phyloP scores from a whole-genome alignment of 2,888 invertebrate genomes.

The Pyrrhosoma nymphula region DNA sequence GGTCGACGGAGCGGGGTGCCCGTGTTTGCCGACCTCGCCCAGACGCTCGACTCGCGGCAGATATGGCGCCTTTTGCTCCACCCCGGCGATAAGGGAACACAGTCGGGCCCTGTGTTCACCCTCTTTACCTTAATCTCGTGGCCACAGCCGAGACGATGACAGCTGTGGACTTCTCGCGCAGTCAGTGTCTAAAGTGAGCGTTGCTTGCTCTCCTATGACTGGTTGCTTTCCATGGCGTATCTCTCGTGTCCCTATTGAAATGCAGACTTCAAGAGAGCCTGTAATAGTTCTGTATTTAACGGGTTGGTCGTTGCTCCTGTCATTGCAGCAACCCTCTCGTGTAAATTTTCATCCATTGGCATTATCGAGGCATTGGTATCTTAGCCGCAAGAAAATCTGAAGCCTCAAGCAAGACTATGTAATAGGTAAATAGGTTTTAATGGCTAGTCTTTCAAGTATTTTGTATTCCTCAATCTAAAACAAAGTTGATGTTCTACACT shows the following conservation, averaged over 20 bases:
- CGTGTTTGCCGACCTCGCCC: slow-evolving; percentile 58
- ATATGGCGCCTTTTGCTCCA: slow-evolving; percentile 20
- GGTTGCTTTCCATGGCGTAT: background rate
- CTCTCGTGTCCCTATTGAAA: background rate
- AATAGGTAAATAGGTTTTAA: too few relatives aligned
- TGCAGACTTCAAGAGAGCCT: too few relatives aligned
- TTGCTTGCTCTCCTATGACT: background rate
- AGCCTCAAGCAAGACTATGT: too few relatives aligned
- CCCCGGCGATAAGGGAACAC: slow-evolving; percentile 27
- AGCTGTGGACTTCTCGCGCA: background rate
- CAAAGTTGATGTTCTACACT: too few relatives aligned
- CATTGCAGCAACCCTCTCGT: too few relatives aligned
- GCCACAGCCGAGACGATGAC: slow-evolving; percentile 4
- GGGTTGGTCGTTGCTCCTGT: too few relatives aligned
- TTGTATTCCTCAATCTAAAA: too few relatives aligned
- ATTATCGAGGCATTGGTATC: too few relatives aligned
- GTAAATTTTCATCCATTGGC: too few relatives aligned
- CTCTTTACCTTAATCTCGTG: slow-evolving; percentile 13
- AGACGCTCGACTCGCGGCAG: slow-evolving; percentile 35
- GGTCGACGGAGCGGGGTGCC: slow-evolving; percentile 7
- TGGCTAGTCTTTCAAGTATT: too few relatives aligned
- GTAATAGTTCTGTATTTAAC: too few relatives aligned
- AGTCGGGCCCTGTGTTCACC: slow-evolving; percentile 26
- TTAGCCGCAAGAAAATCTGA: too few relatives aligned
- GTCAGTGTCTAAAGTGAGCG: background rate